These are phyloP conservation scores for Microctonus aethiopoides DNA, from an alignment of 2,888 invertebrate genomes.

Conservation along the genomic window DNA sequence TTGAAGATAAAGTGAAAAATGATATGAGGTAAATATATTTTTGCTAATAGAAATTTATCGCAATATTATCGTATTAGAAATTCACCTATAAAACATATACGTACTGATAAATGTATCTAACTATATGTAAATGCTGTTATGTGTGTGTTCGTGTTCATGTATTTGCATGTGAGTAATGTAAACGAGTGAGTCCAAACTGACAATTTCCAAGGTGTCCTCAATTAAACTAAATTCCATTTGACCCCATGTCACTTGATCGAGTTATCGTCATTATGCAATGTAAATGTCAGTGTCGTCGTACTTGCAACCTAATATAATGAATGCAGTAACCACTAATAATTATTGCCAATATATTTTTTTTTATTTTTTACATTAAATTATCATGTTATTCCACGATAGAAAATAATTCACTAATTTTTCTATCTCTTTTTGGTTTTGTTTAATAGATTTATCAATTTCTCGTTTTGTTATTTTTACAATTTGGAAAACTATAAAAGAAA, in stretches of 20 bases:
- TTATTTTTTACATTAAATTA: too few relatives aligned
- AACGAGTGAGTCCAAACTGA: not conserved
- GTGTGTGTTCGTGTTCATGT: too few relatives aligned
- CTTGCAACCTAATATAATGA: too few relatives aligned
- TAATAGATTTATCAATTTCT: too few relatives aligned
- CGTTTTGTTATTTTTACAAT: too few relatives aligned
- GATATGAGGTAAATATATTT: not conserved
- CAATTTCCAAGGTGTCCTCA: not conserved
- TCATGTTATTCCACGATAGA: too few relatives aligned
- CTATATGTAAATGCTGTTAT: too few relatives aligned
- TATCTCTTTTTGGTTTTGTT: too few relatives aligned
- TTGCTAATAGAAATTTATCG: slow-evolving; percentile 10
- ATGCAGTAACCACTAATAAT: too few relatives aligned
- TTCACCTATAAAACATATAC: not conserved
- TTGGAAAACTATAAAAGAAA: too few relatives aligned
- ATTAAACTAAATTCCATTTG: not conserved
- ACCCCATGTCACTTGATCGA: not conserved
- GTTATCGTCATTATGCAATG: not conserved
- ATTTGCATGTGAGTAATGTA: not conserved
- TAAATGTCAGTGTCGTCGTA: not conserved
- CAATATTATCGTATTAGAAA: not conserved
- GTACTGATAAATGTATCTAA: not conserved
- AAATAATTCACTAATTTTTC: too few relatives aligned
- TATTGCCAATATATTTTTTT: too few relatives aligned
- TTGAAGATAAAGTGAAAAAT: slow-evolving; percentile 5